Evolutionary conservation across 2,888 invertebrate genomes (phyloP).

Genomic region (Pterostichus niger): DNA sequence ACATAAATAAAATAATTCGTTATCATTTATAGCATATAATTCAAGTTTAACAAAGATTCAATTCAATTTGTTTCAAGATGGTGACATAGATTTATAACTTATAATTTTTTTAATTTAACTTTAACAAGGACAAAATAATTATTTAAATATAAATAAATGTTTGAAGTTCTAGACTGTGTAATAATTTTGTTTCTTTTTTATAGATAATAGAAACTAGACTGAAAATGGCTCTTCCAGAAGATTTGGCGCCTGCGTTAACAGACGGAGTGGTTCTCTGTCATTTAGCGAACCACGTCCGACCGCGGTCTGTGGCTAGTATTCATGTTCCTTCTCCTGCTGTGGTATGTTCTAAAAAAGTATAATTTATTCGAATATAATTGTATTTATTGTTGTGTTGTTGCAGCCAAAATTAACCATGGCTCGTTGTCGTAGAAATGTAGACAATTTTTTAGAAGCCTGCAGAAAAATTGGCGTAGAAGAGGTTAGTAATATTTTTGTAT

Average conservation of each 20-base stretch:
- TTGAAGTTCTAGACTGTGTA: not conserved
- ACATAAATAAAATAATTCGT: too few relatives aligned
- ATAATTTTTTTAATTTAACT: too few relatives aligned
- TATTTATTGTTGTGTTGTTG: slow-evolving; percentile 72
- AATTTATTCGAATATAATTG: not conserved
- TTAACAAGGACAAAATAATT: too few relatives aligned
- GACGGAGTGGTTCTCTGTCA: slow-evolving; percentile 97
- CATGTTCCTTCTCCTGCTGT: slow-evolving; percentile 96
- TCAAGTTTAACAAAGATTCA: too few relatives aligned
- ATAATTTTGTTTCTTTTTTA: slow-evolving; percentile 69
- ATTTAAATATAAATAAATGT: too few relatives aligned
- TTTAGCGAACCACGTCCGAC: slow-evolving; percentile 94
- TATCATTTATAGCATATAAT: too few relatives aligned
- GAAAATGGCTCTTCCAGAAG: slow-evolving; percentile 93
- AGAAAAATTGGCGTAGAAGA: slow-evolving; percentile 96
- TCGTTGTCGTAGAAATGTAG: slow-evolving; percentile 95
- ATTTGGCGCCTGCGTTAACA: slow-evolving; percentile 89
- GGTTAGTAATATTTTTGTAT: slow-evolving; percentile 81
- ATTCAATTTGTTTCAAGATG: too few relatives aligned
- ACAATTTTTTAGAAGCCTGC: slow-evolving; percentile 97
- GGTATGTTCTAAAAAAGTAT: slow-evolving; percentile 79
- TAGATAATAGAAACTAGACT: slow-evolving; percentile 94
- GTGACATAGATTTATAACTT: too few relatives aligned
- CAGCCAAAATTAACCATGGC: slow-evolving; percentile 98
- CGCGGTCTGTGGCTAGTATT: slow-evolving; percentile 94